phyloP scores from a whole-genome alignment of 2,888 invertebrate genomes.

The Acrocera orbiculus region DNA sequence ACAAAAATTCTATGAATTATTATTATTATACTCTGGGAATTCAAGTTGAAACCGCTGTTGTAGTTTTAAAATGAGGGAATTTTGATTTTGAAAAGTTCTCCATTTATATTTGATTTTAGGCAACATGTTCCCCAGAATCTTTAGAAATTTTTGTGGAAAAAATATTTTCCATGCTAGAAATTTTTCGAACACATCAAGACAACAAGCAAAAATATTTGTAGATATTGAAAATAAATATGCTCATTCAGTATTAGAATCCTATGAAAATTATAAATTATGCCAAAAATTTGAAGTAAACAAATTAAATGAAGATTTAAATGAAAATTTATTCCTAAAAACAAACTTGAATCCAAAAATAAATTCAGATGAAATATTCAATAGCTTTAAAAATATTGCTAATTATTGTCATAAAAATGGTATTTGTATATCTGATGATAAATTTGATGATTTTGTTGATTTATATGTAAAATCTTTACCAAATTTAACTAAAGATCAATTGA shows the following conservation, averaged over 20 bases:
- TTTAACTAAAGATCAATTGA: constrained; percentile 40
- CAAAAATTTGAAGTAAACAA: neutral
- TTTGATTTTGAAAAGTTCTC: too few species aligned
- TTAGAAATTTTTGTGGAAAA: too few species aligned
- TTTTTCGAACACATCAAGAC: too few species aligned
- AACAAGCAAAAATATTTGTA: constrained; percentile 16
- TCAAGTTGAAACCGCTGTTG: too few species aligned
- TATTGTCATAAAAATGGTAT: constrained; percentile 16
- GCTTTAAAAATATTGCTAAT: constrained; percentile 16
- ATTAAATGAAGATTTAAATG: neutral
- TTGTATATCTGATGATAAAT: constrained; percentile 19
- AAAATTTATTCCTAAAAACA: neutral
- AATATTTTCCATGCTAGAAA: too few species aligned
- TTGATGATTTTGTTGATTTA: constrained; percentile 16
- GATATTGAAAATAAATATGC: constrained; percentile 26
- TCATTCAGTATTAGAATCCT: constrained; percentile 20
- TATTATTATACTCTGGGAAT: too few species aligned
- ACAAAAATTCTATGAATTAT: too few species aligned
- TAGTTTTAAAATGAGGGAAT: too few species aligned
- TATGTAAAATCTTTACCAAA: constrained; percentile 35
- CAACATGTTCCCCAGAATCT: too few species aligned
- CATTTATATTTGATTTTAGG: too few species aligned
- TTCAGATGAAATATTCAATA: constrained; percentile 13
- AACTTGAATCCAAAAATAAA: neutral
- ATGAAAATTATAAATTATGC: constrained; percentile 13